Conservation (phyloP, 2,888 invertebrate genomes). For the Cataglyphis rosenhaueri region DNA sequence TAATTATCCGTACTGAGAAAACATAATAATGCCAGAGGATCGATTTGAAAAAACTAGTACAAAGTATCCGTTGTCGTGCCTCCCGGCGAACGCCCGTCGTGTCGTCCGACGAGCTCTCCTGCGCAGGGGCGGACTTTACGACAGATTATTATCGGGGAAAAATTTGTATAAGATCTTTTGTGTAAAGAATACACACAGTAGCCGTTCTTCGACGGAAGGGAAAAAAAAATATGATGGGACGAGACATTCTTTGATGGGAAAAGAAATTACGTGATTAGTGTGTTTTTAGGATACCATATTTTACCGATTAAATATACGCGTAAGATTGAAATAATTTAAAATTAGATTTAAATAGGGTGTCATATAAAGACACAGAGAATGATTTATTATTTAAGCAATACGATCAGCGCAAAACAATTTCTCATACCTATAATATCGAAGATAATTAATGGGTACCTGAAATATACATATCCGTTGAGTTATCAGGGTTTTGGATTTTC, state of each 20-base stretch:
- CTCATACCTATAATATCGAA: neutral
- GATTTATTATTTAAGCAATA: neutral
- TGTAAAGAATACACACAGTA: neutral
- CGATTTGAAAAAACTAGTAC: constrained; percentile 75
- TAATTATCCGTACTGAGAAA: constrained; percentile 79
- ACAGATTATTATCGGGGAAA: neutral
- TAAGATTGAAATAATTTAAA: neutral
- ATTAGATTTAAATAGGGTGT: neutral
- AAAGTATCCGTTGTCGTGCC: constrained; percentile 74
- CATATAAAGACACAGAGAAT: neutral
- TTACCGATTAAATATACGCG: neutral
- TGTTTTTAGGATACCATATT: neutral
- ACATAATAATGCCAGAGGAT: constrained; percentile 74
- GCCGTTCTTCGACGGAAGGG: neutral
- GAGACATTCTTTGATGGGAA: neutral
- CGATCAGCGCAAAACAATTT: neutral
- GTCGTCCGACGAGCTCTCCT: constrained; percentile 32
- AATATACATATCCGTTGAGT: neutral
- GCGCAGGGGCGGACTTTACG: constrained; percentile 23
- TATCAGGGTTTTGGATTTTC: neutral
- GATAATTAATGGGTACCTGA: neutral
- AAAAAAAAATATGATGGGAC: neutral
- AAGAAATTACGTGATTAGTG: neutral
- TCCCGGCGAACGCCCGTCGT: constrained; percentile 29
- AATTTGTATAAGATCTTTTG: neutral